Base-by-base conservation (phyloP, 2,797 vertebrate species). In the Oreochromis mossambicus region DNA sequence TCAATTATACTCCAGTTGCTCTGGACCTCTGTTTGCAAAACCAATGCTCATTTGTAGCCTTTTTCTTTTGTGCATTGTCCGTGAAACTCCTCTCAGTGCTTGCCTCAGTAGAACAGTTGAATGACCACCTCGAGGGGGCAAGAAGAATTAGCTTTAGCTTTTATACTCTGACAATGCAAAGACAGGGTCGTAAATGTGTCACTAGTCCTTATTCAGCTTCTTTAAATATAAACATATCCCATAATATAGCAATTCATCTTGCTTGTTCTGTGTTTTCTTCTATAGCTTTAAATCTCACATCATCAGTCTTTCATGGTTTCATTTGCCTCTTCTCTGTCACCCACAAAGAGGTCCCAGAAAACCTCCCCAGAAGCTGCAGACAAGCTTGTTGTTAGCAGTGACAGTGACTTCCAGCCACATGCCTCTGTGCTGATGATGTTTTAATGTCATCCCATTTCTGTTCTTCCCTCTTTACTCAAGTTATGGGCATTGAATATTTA, bases 361-460 rank as follows among this genome's bases (percentile, higher is more conserved):
- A 92, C 86, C 85, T 46, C 85, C 80, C 84, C 85, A 76, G 41
- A 81, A 81, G 82, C 82, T 84, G 75, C 84, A 83, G 84, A 90
- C 78, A 82, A 56, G 50, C 89, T 85, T 51, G 38, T 68, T 88
- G 77, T 81, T 70, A 78, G 38, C 68, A 66, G 63, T 73, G 85
- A 85, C 76, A 26, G 79, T 73, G 75, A 81, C 88, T 87, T 83
- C 50, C 77, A 79, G 81, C 82, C 76, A 79, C 79, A 79, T 80
- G 86, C 84, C 81, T 88, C 83, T 55, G 82, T 73, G 78, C 38
- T 92, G 94, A 93, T 92, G 95, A 90, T 92, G 91, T 82, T 92
- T 93, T 95, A 96, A 97, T 96, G 95, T 85, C 88, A 92, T 90
- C 91, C 87, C 68, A 82, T 90, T 79, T 80, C 86, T 79, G 93